Evolutionary conservation across 2,113 vertebrate genomes (phyloP).

Genomic region (Misgurnus mizolepis): DNA sequence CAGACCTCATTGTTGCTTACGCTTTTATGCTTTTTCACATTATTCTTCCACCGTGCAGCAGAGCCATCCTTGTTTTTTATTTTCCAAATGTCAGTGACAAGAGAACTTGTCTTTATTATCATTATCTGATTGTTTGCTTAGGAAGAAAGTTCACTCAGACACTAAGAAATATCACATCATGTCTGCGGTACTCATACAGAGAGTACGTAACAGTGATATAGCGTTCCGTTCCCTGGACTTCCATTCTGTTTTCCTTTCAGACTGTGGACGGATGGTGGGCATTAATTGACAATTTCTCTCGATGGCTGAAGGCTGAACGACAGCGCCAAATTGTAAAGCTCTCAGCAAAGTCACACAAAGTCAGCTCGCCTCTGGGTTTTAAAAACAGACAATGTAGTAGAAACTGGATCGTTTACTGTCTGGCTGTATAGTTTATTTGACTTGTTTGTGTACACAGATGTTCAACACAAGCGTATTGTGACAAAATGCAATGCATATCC

Average conservation of each 20-base stretch:
- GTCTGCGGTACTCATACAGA: neutral
- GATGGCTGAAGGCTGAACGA: neutral
- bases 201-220: neutral
- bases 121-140: constrained; percentile 5
- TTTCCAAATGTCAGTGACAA: neutral
- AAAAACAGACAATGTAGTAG: neutral
- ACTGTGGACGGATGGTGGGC: neutral
- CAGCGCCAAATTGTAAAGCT: neutral
- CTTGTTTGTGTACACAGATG: no score
- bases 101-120: neutral
- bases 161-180: neutral
- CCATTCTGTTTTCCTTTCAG: neutral
- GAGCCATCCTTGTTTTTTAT: neutral
- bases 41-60: neutral
- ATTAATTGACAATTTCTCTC: neutral
- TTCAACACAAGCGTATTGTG: no score
- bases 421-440: no score
- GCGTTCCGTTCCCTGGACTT: neutral
- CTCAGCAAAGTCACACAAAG: neutral
- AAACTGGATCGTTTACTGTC: neutral
- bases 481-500: no score
- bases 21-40: neutral
- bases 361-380: neutral
- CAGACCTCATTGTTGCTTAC: neutral
- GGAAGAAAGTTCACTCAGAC: neutral